Base-by-base conservation (phyloP, 2,113 vertebrate species). In the Chaenocephalus aceratus region DNA sequence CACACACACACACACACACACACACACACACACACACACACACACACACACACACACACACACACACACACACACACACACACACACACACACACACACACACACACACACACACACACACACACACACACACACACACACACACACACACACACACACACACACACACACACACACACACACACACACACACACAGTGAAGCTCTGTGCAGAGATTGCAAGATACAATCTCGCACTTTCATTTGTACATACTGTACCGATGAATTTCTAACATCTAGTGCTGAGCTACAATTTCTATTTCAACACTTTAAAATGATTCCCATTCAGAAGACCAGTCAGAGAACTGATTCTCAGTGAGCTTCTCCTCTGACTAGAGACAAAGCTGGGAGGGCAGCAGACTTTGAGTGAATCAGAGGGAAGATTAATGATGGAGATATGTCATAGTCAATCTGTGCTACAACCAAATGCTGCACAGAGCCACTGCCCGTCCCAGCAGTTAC, bases 361-460 rank as follows among this genome's bases (percentile, higher is more conserved):
- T 80, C 81, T 64, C 46, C 64, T 44, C 63, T 53, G 67, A 58
- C 59, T 79, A 58, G 51, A 64, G 64, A 64, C 45, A 51, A 67
- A 73, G 51, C 72, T 75, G 34, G 45, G 73, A 86, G 82, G 70
- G 64, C 62, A 71, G 80, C 48, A 52, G 16, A 70, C 73, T 63
- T 76, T 48, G 61, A 87, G 68, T 74, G 82, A 87, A 83, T 86
- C 76, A 81, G 68, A 80, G 49, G 58, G 44, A 73, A 79, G 86
- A 90, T 73, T 66, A 64, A 80, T 71, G 89, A 79, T 67, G 70
- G 68, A 80, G 76, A 78, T 82, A 78, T 70, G 84, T 83, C 75
- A 79, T 1, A 69, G 66, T 21, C 21, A 21, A 21, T 75, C 72
- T 79, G 51, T 18, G 66, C 77, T 51, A 45, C 15, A 2, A 68